Base-by-base conservation (phyloP, 2,888 invertebrate genomes). In the Timandra comae region DNA sequence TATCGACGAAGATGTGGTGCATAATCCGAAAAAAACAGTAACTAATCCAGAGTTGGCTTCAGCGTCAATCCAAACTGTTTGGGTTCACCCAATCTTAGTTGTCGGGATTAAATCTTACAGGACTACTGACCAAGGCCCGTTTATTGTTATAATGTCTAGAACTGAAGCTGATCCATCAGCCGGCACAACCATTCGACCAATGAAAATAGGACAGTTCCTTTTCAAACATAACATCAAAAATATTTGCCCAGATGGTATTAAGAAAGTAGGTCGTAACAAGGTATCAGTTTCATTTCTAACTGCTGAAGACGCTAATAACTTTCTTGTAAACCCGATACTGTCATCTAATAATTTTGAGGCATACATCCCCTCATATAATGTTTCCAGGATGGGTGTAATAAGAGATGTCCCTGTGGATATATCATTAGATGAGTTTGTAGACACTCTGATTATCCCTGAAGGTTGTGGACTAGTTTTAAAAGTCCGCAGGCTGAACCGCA, bases 381-480 rank as follows among this genome's bases (percentile, higher is more conserved):
- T 28, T 3, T 10, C 28, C 6, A 7, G 28, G 2, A 28, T 19
- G 19, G 28, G 28, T 2, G 9, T 28, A 3, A 20, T 28, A 8
- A 7, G 28, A 19, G 6, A 20, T 2, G 29, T 34, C 3, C 34
- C 34, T 1, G 13, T 19, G 1, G 33, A 33, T 3, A 7, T 28
- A 11, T 13, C 23, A 2, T 19, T 28, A 24, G 27, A 28, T 1
- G 34, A 34, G 26, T 21, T 34, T 7, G 29, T 22, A 1, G 9
- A 29, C 3, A 4, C 25, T 6, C 9, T 29, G 0, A n/a, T 21
- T 3, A n/a, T 27, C 2, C 34, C 34, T 13, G 1, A 2, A 7
- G 16, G 23, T 7, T 35, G 35, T 21, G 35, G 30, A 2, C 22
- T 11, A 8, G 16, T 35, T 1, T n/a, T 35, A 1, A 35, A 35